These are phyloP conservation scores for Bombycilla garrulus DNA, from an alignment of 2,113 vertebrate species.

Conservation along the genomic window DNA sequence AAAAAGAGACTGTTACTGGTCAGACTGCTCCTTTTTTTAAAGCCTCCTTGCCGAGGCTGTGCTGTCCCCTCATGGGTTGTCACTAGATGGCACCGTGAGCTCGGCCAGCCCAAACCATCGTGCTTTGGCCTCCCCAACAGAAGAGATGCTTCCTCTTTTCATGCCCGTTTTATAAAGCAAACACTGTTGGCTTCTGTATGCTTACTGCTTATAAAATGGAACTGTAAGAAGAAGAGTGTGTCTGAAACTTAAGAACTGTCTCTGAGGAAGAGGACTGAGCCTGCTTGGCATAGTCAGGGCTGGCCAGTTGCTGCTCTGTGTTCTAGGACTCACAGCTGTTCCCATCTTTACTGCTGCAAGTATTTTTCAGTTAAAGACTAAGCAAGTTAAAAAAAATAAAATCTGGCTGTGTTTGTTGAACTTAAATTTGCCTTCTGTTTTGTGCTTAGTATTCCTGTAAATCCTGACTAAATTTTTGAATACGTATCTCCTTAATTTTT, in stretches of 20 bases:
- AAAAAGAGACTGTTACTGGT: not conserved
- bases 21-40: not conserved
- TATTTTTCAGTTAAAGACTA: not conserved
- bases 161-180: not conserved
- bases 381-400: not conserved
- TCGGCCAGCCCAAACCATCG: not conserved
- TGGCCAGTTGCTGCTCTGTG: not conserved
- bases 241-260: not conserved
- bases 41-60: not conserved
- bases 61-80: not conserved
- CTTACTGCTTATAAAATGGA: not conserved
- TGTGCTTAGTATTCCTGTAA: not conserved
- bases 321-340: not conserved
- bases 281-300: not conserved
- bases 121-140: fast-evolving
- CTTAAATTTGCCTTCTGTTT: not conserved
- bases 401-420: not conserved
- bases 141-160: not conserved
- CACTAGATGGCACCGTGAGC: slow-evolving; percentile 32
- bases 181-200: not conserved
- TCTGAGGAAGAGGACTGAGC: not conserved
- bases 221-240: not conserved
- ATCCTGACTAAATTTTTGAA: not conserved
- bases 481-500: not conserved
- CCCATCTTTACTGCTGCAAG: not conserved